These are phyloP conservation scores for Meteorus cinctellus DNA, from an alignment of 2,888 invertebrate genomes.

Conservation along the genomic window DNA sequence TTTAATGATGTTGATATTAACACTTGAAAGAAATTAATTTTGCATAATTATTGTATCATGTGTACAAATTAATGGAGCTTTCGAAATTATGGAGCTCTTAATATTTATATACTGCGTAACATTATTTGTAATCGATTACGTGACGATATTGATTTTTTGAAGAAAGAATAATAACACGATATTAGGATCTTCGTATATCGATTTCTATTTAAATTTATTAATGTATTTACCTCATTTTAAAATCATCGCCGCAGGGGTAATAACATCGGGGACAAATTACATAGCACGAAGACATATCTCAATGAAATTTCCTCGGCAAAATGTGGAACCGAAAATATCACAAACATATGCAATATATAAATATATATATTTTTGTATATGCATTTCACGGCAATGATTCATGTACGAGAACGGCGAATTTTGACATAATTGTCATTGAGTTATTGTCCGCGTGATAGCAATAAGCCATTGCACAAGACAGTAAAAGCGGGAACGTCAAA, in stretches of 20 bases:
- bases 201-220: slow-evolving; percentile 15
- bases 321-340: background rate
- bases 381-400: background rate
- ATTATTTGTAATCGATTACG: background rate
- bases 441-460: background rate
- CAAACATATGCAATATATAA: background rate
- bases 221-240: slow-evolving; percentile 55
- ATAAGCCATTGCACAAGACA: background rate
- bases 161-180: background rate
- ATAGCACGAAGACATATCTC: slow-evolving; percentile 52
- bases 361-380: background rate
- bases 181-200: background rate
- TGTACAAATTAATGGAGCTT: background rate
- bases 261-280: slow-evolving; percentile 54
- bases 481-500: background rate
- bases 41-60: background rate
- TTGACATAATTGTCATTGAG: background rate
- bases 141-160: background rate
- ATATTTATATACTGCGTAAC: background rate
- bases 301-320: background rate
- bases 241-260: slow-evolving; percentile 54
- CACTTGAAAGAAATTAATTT: background rate
- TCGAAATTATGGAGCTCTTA: background rate
- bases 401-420: background rate
- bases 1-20: background rate